These are phyloP conservation scores for Imbricaverruca yamaguchii DNA, from an alignment of 2,888 invertebrate genomes.

Conservation along the genomic window DNA sequence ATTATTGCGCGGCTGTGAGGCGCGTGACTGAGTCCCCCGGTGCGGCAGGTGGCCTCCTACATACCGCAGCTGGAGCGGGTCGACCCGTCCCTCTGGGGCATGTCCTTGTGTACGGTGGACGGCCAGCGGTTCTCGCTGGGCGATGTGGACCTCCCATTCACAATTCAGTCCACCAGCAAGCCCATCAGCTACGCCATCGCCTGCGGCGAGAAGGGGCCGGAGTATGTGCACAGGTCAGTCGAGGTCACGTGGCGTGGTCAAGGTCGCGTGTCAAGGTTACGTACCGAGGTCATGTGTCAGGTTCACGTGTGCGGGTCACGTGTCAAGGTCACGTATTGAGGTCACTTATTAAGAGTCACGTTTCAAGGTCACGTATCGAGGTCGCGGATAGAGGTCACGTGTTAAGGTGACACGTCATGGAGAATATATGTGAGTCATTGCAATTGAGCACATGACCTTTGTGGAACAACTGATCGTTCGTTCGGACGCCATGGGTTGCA, in stretches of 20 bases:
- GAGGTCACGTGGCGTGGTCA: not conserved
- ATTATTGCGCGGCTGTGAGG: too few relatives aligned
- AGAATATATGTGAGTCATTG: too few relatives aligned
- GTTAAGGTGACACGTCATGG: constrained; percentile 39
- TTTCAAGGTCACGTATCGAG: too few relatives aligned
- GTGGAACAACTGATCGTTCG: too few relatives aligned
- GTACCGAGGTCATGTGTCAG: too few relatives aligned
- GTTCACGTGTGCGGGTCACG: not conserved
- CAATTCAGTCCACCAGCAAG: constrained; percentile 39
- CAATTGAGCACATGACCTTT: too few relatives aligned
- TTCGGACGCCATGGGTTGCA: too few relatives aligned
- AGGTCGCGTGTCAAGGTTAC: too few relatives aligned
- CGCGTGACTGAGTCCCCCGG: too few relatives aligned
- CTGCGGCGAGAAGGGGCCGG: not conserved
- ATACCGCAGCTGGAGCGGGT: constrained; percentile 90
- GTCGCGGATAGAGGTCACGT: not conserved
- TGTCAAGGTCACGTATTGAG: constrained; percentile 44
- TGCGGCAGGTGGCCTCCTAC: constrained; percentile 65
- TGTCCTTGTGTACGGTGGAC: constrained; percentile 91
- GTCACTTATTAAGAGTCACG: too few relatives aligned
- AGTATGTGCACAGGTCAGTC: not conserved
- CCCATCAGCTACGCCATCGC: constrained; percentile 7
- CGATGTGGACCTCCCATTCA: constrained; percentile 82
- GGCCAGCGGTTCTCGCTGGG: constrained; percentile 90
- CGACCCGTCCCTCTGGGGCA: constrained; percentile 85